A percentile compares a stretch with the other conserved stretches of the same genome.
phyloP scores from a whole-genome alignment of 2,888 invertebrate genomes.

The Polietes domitor region DNA sequence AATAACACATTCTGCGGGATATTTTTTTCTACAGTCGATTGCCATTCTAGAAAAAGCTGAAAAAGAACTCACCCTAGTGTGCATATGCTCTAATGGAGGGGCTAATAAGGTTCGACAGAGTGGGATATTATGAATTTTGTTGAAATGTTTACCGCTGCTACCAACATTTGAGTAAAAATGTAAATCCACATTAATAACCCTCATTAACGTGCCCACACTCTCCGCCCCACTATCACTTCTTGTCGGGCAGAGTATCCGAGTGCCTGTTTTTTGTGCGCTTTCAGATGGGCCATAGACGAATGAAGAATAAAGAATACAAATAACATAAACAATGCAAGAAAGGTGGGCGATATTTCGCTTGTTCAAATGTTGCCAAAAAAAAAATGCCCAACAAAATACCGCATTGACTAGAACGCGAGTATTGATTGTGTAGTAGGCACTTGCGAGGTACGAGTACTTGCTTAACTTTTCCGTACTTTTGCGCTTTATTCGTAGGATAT shows the following conservation, averaged over 20 bases:
- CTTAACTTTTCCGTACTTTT: conserved; percentile 35
- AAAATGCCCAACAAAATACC: conserved; percentile 38
- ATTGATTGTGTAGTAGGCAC: conserved; percentile 1
- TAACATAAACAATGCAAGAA: conserved; percentile 51
- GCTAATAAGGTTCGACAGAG: too few species aligned
- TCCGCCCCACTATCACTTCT: background rate
- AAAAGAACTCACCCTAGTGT: too few species aligned
- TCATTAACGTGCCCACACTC: conserved; percentile 1
- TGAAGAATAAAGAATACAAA: background rate
- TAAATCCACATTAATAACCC: background rate
- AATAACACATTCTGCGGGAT: too few species aligned
- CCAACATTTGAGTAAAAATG: conserved; percentile 1
- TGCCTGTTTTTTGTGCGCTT: background rate
- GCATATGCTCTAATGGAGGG: too few species aligned
- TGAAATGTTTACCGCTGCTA: too few species aligned
- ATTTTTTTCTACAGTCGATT: too few species aligned
- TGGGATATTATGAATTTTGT: background rate
- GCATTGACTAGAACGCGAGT: conserved; percentile 31
- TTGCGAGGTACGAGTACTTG: conserved; percentile 38
- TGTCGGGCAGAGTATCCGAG: background rate
- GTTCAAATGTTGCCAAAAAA: conserved; percentile 51
- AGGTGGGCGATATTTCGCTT: conserved; percentile 55
- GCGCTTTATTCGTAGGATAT: conserved; percentile 48
- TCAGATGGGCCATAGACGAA: background rate
- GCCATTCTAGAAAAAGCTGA: too few species aligned